Conservation (phyloP, 2,113 vertebrate genomes). For the Macrotus californicus region DNA sequence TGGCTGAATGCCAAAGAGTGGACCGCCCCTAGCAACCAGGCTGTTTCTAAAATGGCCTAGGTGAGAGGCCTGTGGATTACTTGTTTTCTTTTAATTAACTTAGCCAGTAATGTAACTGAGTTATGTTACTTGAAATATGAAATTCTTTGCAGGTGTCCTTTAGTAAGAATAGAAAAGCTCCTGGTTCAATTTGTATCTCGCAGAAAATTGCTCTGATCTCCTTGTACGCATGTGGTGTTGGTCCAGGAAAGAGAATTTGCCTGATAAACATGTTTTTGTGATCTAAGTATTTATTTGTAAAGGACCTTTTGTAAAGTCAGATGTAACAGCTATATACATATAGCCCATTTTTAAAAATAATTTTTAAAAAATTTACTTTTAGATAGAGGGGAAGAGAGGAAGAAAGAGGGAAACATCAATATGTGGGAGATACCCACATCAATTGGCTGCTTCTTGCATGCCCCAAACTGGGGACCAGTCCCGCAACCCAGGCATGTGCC, state of each 20-base stretch:
- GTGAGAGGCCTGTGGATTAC: background rate
- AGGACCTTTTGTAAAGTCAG: background rate
- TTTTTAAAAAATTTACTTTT: too few species aligned
- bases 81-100: conserved; percentile 3
- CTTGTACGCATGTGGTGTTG: background rate
- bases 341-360: background rate
- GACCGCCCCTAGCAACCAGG: background rate
- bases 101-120: background rate
- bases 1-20: background rate
- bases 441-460: too few species aligned
- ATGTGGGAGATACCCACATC: too few species aligned
- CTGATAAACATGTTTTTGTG: background rate
- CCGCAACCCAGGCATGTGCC: too few species aligned
- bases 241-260: background rate
- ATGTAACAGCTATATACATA: background rate
- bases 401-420: too few species aligned
- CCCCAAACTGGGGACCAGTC: too few species aligned
- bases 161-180: background rate
- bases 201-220: background rate
- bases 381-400: too few species aligned
- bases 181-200: background rate
- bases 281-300: conserved; percentile 20
- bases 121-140: background rate
- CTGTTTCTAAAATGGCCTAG: background rate
- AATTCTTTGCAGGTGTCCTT: background rate